phyloP scores from a whole-genome alignment of 1,140 invertebrate genomes.

The Orius insidiosus region DNA sequence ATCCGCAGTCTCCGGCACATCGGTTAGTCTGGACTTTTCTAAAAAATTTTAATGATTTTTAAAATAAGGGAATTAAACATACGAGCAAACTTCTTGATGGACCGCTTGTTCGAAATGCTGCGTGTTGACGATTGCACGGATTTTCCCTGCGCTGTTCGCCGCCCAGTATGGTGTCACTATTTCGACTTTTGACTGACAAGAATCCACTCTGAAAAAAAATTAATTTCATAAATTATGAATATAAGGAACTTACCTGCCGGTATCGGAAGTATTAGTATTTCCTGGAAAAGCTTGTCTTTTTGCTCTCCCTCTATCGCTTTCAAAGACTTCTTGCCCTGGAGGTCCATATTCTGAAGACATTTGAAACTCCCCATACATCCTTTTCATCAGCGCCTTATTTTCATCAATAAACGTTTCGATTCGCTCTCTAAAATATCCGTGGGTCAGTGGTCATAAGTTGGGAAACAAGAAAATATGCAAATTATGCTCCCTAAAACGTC shows the following conservation, averaged over 20 bases:
- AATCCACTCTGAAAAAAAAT: slow-evolving; percentile 48
- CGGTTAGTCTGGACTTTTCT: slow-evolving; percentile 63
- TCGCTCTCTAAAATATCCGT: no score
- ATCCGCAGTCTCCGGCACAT: slow-evolving; percentile 67
- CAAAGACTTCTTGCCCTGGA: slow-evolving; percentile 27
- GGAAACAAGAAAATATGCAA: slow-evolving; percentile 25
- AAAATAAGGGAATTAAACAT: slow-evolving; percentile 28
- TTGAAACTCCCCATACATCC: slow-evolving; percentile 80
- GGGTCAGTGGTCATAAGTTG: no score
- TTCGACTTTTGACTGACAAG: slow-evolving; percentile 81
- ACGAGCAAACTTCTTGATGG: slow-evolving; percentile 86
- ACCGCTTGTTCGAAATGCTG: slow-evolving; percentile 90
- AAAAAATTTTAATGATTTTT: no score
- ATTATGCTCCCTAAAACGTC: no score
- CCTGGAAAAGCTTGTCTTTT: slow-evolving; percentile 28
- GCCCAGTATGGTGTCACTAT: slow-evolving; percentile 89
- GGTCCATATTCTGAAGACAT: slow-evolving; percentile 35
- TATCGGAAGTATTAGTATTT: slow-evolving; percentile 35
- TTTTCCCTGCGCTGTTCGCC: slow-evolving; percentile 75
- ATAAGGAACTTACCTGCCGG: slow-evolving; percentile 38
- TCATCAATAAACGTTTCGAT: slow-evolving; percentile 85
- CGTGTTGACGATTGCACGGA: slow-evolving; percentile 80
- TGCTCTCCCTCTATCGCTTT: slow-evolving; percentile 9
- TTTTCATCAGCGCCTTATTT: slow-evolving; percentile 77
- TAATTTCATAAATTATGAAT: no score